Conservation (phyloP, 2,797 vertebrate species). For the Acanthurus tractus region DNA sequence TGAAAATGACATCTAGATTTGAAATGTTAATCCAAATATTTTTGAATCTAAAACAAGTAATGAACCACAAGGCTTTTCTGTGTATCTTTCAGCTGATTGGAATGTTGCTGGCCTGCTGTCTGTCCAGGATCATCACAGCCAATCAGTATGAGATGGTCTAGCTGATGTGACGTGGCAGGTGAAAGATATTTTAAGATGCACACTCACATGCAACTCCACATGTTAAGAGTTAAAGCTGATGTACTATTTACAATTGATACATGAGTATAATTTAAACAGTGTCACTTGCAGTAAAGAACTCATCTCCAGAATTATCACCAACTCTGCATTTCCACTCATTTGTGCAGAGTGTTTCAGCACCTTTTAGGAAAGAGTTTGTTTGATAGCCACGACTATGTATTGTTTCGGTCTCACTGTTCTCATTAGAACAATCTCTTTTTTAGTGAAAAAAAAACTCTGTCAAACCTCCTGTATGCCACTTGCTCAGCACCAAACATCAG, state of each 20-base stretch:
- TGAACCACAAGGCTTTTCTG: background rate
- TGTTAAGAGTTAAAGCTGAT: background rate
- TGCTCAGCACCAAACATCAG: background rate
- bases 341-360: background rate
- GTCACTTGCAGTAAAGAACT: background rate
- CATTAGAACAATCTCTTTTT: background rate
- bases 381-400: background rate
- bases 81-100: conserved; percentile 91
- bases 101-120: conserved; percentile 98
- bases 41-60: background rate
- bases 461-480: background rate
- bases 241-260: background rate
- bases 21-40: background rate
- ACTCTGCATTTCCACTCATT: background rate
- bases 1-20: background rate
- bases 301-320: background rate
- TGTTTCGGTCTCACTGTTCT: background rate
- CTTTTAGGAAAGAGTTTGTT: background rate
- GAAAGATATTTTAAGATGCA: conserved; percentile 10
- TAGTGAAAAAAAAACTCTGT: background rate
- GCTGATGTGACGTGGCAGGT: conserved; percentile 81
- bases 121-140: conserved; percentile 99
- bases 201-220: background rate
- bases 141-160: conserved; percentile 99
- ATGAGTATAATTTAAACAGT: background rate